A percentile compares a stretch with the other conserved stretches of the same genome.
phyloP scores from a whole-genome alignment of 2,888 invertebrate genomes.

The Drosophila eohydei region DNA sequence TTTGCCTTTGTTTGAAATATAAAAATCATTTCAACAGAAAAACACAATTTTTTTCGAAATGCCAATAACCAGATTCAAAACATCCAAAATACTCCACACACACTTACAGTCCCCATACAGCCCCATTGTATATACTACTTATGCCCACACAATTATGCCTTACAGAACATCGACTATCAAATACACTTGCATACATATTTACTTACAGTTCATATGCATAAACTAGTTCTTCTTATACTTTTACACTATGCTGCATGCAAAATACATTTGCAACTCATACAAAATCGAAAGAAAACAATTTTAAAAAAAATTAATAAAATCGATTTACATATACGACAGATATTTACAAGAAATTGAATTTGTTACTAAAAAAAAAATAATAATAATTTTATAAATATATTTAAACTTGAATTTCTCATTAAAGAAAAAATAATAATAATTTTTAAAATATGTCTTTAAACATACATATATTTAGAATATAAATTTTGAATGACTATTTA shows the following conservation, averaged over 20 bases:
- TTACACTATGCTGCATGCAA: constrained; percentile 52
- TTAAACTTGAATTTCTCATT: background rate
- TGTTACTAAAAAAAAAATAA: background rate
- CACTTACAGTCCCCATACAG: background rate
- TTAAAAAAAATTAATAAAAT: background rate
- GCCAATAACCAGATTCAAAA: constrained; percentile 17
- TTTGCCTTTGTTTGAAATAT: constrained; percentile 42
- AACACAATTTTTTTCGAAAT: constrained; percentile 27
- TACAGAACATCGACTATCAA: constrained; percentile 26
- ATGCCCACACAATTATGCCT: constrained; percentile 4
- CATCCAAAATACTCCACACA: constrained; percentile 8
- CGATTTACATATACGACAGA: constrained; percentile 3
- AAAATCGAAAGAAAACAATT: background rate
- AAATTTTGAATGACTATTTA: background rate
- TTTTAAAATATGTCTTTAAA: too few relatives aligned
- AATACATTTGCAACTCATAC: constrained; percentile 41
- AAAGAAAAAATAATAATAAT: background rate
- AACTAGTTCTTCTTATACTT: constrained; percentile 28
- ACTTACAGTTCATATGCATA: constrained; percentile 47
- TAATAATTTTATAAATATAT: background rate
- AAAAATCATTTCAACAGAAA: constrained; percentile 32
- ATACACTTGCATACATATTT: constrained; percentile 44
- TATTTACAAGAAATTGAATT: background rate
- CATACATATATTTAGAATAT: background rate
- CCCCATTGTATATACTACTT: constrained; percentile 33